These are phyloP conservation scores for Malurus alboscapulatus DNA, from an alignment of 2,113 vertebrate species.

Conservation along the genomic window DNA sequence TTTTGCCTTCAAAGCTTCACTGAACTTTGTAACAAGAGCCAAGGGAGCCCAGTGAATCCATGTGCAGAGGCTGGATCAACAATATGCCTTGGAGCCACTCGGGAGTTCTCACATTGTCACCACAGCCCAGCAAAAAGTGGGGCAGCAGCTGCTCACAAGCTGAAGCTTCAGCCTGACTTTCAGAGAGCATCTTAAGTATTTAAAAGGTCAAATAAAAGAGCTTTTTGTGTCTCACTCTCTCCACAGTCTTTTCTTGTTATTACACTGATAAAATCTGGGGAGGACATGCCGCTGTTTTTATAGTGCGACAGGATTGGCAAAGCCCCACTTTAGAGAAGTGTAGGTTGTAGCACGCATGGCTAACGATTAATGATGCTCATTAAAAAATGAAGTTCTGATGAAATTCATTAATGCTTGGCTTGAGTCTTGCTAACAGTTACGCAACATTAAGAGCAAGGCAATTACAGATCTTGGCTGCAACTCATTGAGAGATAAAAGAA, in stretches of 20 bases:
- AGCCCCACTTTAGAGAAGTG: constrained; percentile 33
- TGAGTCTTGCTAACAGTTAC: constrained; percentile 68
- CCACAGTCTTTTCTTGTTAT: background rate
- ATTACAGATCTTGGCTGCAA: constrained; percentile 70
- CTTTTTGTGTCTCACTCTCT: background rate
- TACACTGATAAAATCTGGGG: background rate
- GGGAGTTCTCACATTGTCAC: background rate
- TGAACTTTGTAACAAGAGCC: background rate
- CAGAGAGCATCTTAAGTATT: background rate
- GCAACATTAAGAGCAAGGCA: constrained; percentile 72
- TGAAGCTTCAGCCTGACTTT: background rate
- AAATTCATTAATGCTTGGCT: constrained; percentile 76
- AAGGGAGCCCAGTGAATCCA: background rate
- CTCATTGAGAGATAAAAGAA: constrained; percentile 58
- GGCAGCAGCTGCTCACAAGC: background rate
- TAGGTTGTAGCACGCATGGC: constrained; percentile 52
- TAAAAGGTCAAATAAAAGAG: background rate
- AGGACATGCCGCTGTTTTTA: constrained; percentile 36
- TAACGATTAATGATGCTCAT: constrained; percentile 72
- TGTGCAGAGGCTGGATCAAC: background rate
- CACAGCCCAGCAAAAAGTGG: background rate
- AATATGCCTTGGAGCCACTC: background rate
- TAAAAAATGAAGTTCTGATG: constrained; percentile 73
- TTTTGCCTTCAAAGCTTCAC: background rate
- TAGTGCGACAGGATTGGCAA: constrained; percentile 40